Conservation (phyloP, 2,888 invertebrate genomes). For the Lasioglossum villosulum region DNA sequence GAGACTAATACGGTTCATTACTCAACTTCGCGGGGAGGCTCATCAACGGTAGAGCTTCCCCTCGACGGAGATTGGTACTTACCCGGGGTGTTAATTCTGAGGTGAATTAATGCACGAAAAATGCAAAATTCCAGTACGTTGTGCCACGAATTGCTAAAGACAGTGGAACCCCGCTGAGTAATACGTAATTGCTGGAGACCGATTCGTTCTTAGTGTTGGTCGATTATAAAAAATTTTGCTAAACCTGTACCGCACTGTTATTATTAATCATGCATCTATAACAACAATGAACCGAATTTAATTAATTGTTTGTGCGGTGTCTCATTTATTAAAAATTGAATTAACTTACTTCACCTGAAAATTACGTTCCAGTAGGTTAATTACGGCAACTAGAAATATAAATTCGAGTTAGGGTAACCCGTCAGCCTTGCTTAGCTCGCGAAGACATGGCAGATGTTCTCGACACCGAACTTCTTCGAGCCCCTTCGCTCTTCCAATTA, state of each 20-base stretch:
- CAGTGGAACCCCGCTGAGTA: background rate
- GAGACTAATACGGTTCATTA: conserved; percentile 23
- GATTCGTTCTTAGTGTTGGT: background rate
- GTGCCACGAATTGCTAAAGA: background rate
- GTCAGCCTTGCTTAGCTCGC: background rate
- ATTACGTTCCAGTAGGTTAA: background rate
- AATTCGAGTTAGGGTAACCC: background rate
- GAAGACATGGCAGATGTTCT: background rate
- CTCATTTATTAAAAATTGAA: background rate
- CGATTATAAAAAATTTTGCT: background rate
- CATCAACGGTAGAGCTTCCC: conserved; percentile 15
- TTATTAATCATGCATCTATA: too few relatives aligned
- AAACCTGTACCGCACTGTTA: background rate
- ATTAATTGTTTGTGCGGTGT: too few relatives aligned
- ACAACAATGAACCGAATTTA: too few relatives aligned
- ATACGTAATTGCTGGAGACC: background rate
- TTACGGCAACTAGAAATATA: background rate
- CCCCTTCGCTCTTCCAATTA: background rate
- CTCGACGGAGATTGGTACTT: conserved; percentile 3
- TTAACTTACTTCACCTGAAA: background rate
- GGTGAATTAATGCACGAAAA: background rate
- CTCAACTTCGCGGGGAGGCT: conserved; percentile 15
- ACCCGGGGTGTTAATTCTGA: background rate
- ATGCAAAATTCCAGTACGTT: background rate
- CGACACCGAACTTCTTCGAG: background rate